Evolutionary conservation across 2,888 invertebrate species (phyloP).

Genomic region (Trichopria drosophilae): DNA sequence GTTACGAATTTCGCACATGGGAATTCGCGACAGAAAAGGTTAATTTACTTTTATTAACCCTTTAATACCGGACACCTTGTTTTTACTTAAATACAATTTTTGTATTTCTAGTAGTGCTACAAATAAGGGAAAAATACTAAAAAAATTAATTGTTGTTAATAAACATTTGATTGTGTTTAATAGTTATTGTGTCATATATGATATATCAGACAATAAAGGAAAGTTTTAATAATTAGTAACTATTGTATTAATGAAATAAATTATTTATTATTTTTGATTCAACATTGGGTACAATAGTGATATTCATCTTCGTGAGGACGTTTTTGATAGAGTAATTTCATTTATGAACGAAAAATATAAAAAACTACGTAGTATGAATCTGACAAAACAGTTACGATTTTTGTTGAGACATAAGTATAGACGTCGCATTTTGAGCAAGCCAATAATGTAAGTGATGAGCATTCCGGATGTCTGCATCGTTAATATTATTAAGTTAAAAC

Average conservation of each 20-base stretch:
- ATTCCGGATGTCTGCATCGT: conserved; percentile 4
- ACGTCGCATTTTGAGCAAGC: not conserved
- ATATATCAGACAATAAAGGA: conserved; percentile 8
- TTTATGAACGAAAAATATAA: too few relatives aligned
- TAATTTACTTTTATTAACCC: too few relatives aligned
- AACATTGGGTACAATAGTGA: conserved; percentile 1
- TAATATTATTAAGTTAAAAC: too few relatives aligned
- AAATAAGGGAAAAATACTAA: conserved; percentile 6
- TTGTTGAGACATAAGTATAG: conserved; percentile 5
- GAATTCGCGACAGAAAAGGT: too few relatives aligned
- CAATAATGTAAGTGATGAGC: not conserved
- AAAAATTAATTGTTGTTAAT: conserved; percentile 5
- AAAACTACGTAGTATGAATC: too few relatives aligned
- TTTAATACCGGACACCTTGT: conserved; percentile 3
- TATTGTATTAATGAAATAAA: conserved; percentile 7
- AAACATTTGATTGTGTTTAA: conserved; percentile 4
- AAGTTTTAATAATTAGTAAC: conserved; percentile 4
- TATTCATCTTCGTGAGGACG: conserved; percentile 1
- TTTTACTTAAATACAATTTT: conserved; percentile 4
- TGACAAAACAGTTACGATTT: too few relatives aligned
- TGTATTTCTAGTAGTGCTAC: conserved; percentile 4
- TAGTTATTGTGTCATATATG: conserved; percentile 4
- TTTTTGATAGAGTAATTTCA: conserved; percentile 4
- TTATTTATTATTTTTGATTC: conserved; percentile 2
- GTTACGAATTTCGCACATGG: too few relatives aligned